Percentiles rank a stretch among this genome's conserved stretches.
phyloP scores from a whole-genome alignment of 2,113 vertebrate genomes.

The Otus sunia region DNA sequence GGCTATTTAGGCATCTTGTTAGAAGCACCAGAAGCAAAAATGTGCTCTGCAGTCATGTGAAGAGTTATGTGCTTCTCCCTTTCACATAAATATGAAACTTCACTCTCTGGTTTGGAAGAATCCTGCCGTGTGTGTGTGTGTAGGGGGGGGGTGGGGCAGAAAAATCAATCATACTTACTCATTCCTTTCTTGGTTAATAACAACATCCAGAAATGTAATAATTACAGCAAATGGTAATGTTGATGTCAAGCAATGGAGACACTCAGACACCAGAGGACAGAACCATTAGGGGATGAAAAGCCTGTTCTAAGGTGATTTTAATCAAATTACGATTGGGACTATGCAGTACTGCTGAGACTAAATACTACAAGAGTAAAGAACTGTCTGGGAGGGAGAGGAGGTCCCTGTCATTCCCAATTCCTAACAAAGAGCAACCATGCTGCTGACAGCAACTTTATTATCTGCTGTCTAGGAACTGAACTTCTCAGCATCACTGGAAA shows the following conservation, averaged over 20 bases:
- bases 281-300: neutral
- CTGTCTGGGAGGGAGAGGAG: neutral
- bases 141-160: too few species aligned
- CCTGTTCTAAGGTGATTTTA: neutral
- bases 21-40: neutral
- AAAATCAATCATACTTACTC: neutral
- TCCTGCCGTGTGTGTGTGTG: too few species aligned
- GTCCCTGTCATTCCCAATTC: neutral
- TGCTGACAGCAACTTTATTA: neutral
- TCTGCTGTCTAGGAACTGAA: neutral
- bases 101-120: neutral
- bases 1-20: neutral
- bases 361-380: neutral
- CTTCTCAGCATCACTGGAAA: neutral
- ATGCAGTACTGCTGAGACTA: neutral
- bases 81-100: neutral
- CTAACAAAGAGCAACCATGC: neutral
- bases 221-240: neutral
- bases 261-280: neutral
- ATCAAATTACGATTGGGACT: neutral
- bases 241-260: neutral
- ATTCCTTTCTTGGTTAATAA: neutral
- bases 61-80: neutral
- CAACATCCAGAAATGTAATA: neutral
- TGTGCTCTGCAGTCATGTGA: neutral